Evolutionary conservation across 2,888 invertebrate genomes (phyloP), one percentile per base, ranked within the genome.

Genomic region (Julus scanicus): DNA sequence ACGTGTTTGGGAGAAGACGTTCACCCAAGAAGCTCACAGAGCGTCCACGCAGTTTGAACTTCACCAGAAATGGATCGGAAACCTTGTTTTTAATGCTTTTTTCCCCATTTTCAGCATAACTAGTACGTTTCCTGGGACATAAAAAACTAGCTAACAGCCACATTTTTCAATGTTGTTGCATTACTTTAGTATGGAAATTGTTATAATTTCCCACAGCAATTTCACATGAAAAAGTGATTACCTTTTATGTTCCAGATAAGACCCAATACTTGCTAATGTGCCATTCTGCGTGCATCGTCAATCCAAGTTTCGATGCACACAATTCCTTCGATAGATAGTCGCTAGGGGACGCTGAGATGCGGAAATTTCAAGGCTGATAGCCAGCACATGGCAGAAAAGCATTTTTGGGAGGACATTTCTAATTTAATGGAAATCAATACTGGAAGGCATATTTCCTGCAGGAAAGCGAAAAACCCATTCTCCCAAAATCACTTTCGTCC

Each of bases 401-500:
- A 80, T 80, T 80, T 63, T 80, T 80, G 80, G 80, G 80, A 80
- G 80, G 80, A 80, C 80, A 37, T 80, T 80, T 71, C 71, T 80
- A 80, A 80, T 80, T 80, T 80, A 80, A 80, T 80, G 37, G 80
- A 80, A 80, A 80, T 80, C 80, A 80, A 80, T 80, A 80, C 6
- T 80, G 80, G 29, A 80, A 80, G 80, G 80, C 80, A 13, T 80
- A 80, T 13, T 80, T 80, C 80, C 80, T 80, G 80, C 80, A 80
- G 37, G 80, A 80, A 37, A 29, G 29, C 29, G 80, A 80, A 80
- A 80, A 80, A 80, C 4, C 80, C 80, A 80, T 20, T 80, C 71
- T 71, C 29, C 80, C 13, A 80, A 80, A 80, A 80, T 80, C 80
- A 80, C 80, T 80, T 80, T 80, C 80, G 80, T 80, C 80, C 80